Base-by-base conservation (phyloP, 2,113 vertebrate species). In the Myotis davidii region DNA sequence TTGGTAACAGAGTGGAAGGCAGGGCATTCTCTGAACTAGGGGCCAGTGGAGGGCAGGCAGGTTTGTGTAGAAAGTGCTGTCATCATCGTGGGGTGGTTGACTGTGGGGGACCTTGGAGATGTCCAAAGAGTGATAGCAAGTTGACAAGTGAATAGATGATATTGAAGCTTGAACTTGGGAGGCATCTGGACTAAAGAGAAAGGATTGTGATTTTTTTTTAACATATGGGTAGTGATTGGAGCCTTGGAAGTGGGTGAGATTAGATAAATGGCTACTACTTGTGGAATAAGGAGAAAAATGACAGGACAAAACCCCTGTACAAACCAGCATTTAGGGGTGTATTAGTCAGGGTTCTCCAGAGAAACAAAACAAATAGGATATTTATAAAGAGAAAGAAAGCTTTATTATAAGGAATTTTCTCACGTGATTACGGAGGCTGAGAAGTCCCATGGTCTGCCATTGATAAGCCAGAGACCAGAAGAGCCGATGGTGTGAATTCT, bases 401-500 rank as follows among this genome's bases (percentile, higher is more conserved):
- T 48, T 56, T 45, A 11, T 56, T 86, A 37, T 27, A 70, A 91
- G 54, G n/a, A n/a, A 48, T 65, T 79, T 64, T 6, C 45, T 78
- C 20, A 11, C 16, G 23, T 72, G 34, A 11, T 48, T 64, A 37
- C 27, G 65, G 74, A 94, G 13, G 5, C 69, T 79, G 67, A 79
- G 23, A 79, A 88, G 27, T 54, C 29, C 27, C 12, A 59, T 50
- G 4, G 1, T 77, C 50, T 79, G 6, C 37, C 45, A 5, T 9
- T 23, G 14, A 7, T 48, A 42, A 85, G 29, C 48, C 84, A 5
- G 20, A 84, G 37, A 48, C 37, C 20, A 82, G 16, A 10, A 73
- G 18, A 59, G 21, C 27, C 3, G 0, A 16, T 27, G 8, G 17
- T 14, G 2, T 7, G 12, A 21, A 11, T n/a, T 67, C 39, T 6